These are phyloP conservation scores for Melitaea athalia DNA, from an alignment of 2,888 invertebrate species.

Conservation along the genomic window DNA sequence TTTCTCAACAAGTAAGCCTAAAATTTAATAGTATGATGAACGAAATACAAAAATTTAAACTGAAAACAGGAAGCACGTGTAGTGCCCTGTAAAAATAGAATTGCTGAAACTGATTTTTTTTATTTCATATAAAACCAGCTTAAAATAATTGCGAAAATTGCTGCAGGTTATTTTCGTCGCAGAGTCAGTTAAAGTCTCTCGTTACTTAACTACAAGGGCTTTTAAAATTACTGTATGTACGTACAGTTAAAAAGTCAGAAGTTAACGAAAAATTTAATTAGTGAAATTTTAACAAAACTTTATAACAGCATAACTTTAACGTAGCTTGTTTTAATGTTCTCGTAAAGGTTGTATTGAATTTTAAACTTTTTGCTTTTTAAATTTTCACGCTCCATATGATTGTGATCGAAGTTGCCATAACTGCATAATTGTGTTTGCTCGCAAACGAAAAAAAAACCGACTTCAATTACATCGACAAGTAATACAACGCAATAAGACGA, in stretches of 20 bases:
- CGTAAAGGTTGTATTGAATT: not conserved
- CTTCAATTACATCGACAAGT: too few species aligned
- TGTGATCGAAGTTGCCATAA: not conserved
- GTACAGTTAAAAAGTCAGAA: not conserved
- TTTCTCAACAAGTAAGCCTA: too few species aligned
- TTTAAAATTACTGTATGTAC: slow-evolving; percentile 4
- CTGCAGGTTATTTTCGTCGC: slow-evolving; percentile 16
- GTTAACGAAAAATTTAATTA: not conserved
- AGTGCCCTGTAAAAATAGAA: too few species aligned
- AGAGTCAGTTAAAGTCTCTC: slow-evolving; percentile 16
- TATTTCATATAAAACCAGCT: slow-evolving; percentile 7
- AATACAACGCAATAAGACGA: too few species aligned
- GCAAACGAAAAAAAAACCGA: too few species aligned
- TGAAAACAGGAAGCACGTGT: too few species aligned
- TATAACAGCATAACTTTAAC: not conserved
- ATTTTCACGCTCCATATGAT: not conserved
- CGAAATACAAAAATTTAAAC: too few species aligned
- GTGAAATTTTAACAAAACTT: not conserved
- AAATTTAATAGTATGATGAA: too few species aligned
- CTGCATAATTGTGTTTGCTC: too few species aligned
- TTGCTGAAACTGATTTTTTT: not conserved
- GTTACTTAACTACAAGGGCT: slow-evolving; percentile 1
- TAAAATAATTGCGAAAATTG: slow-evolving; percentile 24
- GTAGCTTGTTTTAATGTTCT: not conserved
- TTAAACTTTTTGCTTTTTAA: not conserved